Base-by-base conservation (phyloP, 2,113 vertebrate species). In the Geococcyx californianus region DNA sequence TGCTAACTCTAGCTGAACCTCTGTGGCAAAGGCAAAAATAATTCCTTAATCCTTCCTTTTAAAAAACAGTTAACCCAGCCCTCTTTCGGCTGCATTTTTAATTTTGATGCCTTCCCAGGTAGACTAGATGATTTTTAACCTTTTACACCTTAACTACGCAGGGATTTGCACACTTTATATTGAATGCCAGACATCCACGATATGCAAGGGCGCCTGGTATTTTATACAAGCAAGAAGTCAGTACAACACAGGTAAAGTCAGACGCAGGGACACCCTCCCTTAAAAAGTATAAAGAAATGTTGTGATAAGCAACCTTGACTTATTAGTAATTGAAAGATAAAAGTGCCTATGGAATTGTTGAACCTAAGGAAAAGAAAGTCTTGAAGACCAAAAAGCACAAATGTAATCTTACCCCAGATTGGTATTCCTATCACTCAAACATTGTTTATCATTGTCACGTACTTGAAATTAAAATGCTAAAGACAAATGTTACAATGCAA, bases 391-490 rank as follows among this genome's bases (percentile, higher is more conserved):
- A 95, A 84, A 92, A 80, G 52, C 16, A 26, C 33, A 72, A 24
- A 42, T 23, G 42, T 85, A 83, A 90, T 4, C 13, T 54, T 68
- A 78, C 87, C 18, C 4, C 47, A 7, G 49, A 70, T 85, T 42
- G 60, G 40, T 73, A 82, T 78, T 93, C 90, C 42, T 44, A 26
- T 42, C 67, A 94, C 42, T 34, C 78, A 17, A 89, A 42, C 70
- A 54, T 16, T 79, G 29, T 92, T 95, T 87, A 84, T 87, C 44
- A 47, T 42, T 93, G 52, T 36, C 73, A 93, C 33, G 40, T 70
- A 83, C 49, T 84, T 93, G 74, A 97, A 95, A 95, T 86, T 83
- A 97, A 97, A 96, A 97, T 74, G 75, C 44, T 93, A 52, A 90
- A 92, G 60, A 91, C 67, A 80, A 95, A 74, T 83, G 75, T 89